phyloP scores from a whole-genome alignment of 2,888 invertebrate species.

The Tryphoninae sp. region DNA sequence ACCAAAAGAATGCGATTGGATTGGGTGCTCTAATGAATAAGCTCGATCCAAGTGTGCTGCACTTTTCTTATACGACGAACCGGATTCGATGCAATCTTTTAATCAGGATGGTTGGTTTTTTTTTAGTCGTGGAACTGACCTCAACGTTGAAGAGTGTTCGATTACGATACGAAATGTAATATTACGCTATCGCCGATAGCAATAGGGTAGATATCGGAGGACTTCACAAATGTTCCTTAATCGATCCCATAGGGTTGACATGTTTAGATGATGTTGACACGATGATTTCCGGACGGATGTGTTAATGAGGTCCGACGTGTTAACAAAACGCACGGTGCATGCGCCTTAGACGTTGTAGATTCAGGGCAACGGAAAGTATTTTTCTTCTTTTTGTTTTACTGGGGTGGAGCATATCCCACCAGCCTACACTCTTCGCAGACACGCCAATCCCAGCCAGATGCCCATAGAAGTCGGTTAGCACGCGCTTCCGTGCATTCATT shows the following conservation, averaged over 20 bases:
- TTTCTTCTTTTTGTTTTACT: not conserved
- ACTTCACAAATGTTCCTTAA: no score
- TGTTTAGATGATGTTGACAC: no score
- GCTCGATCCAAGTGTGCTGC: conserved; percentile 16
- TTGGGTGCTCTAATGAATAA: conserved; percentile 31
- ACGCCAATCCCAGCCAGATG: conserved; percentile 56
- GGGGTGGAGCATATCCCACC: not conserved
- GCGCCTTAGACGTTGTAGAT: conserved; percentile 9
- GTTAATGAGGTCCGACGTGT: no score
- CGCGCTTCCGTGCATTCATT: conserved; percentile 67
- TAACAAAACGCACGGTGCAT: conserved; percentile 13
- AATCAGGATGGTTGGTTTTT: not conserved
- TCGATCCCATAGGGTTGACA: no score
- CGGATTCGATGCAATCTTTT: conserved; percentile 7
- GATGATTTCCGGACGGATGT: no score
- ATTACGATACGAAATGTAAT: not conserved
- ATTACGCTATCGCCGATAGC: not conserved
- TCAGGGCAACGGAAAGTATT: conserved; percentile 21
- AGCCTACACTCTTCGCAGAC: conserved; percentile 36
- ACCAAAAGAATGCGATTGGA: conserved; percentile 50
- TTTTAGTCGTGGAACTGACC: not conserved
- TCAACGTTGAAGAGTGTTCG: not conserved
- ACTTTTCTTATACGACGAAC: conserved; percentile 5
- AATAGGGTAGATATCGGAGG: not conserved
- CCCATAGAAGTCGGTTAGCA: conserved; percentile 57